Conservation (phyloP, 1,140 invertebrate genomes). For the Dysdera silvatica region DNA sequence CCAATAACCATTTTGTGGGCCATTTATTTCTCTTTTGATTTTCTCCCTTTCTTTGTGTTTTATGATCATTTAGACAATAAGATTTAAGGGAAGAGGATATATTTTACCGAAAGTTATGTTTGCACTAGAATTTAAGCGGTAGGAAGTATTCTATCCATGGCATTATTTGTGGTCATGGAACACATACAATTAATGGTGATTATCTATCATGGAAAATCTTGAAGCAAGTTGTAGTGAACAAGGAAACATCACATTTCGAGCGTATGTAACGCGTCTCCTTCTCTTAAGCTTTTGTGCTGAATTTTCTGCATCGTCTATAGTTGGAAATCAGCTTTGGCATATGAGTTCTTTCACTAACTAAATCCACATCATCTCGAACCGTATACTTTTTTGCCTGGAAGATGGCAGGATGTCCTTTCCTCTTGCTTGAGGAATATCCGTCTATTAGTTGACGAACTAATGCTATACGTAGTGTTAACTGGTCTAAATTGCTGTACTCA, state of each 20-base stretch:
- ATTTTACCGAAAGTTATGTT: background rate
- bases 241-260: background rate
- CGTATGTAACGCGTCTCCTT: background rate
- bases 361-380: background rate
- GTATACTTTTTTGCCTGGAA: background rate
- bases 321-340: background rate
- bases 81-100: background rate
- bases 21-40: background rate
- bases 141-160: background rate
- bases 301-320: background rate
- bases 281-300: background rate
- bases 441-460: too few relatives aligned
- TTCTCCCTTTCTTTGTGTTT: background rate
- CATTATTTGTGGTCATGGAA: background rate
- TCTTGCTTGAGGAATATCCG: too few relatives aligned
- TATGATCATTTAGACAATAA: conserved; percentile 3
- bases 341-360: background rate
- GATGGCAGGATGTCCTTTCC: background rate
- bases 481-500: too few relatives aligned
- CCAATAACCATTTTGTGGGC: background rate
- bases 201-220: background rate
- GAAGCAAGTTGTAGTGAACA: background rate
- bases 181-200: conserved; percentile 3
- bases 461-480: too few relatives aligned
- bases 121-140: background rate